Evolutionary conservation across 1,140 invertebrate species (phyloP).

Genomic region (Drosophila parabipectinata): DNA sequence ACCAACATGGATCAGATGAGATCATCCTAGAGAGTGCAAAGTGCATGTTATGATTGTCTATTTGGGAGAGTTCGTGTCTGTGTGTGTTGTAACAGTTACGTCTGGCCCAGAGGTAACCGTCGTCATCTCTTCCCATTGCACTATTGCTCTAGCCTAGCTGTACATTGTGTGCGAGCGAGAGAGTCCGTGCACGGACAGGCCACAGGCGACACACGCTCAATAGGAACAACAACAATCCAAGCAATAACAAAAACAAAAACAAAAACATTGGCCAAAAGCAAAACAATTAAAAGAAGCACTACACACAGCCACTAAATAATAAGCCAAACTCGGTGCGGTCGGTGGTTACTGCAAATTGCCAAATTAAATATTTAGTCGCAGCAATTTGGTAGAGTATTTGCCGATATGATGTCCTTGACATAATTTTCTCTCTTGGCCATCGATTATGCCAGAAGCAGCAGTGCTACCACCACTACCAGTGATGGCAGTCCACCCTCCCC

Average conservation of each 20-base stretch:
- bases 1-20: not conserved
- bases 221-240: conserved; percentile 20
- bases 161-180: conserved; percentile 47
- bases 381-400: conserved; percentile 10
- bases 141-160: conserved; percentile 46
- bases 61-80: too few species aligned
- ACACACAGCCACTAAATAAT: not conserved
- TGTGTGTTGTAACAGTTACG: conserved; percentile 30
- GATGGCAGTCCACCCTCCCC: not conserved
- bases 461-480: not conserved
- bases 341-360: conserved; percentile 52
- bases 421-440: conserved; percentile 38
- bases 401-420: conserved; percentile 47
- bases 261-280: not conserved
- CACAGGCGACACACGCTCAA: conserved; percentile 11
- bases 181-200: not conserved
- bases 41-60: conserved; percentile 5
- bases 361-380: conserved; percentile 65
- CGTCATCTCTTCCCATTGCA: conserved; percentile 23
- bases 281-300: not conserved
- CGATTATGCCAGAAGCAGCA: conserved; percentile 33
- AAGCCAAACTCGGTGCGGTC: too few species aligned
- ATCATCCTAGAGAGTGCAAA: conserved; percentile 1
- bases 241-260: not conserved
- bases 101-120: conserved; percentile 36